Base-by-base conservation (phyloP, 2,888 invertebrate species). In the Perithous albicinctus region DNA sequence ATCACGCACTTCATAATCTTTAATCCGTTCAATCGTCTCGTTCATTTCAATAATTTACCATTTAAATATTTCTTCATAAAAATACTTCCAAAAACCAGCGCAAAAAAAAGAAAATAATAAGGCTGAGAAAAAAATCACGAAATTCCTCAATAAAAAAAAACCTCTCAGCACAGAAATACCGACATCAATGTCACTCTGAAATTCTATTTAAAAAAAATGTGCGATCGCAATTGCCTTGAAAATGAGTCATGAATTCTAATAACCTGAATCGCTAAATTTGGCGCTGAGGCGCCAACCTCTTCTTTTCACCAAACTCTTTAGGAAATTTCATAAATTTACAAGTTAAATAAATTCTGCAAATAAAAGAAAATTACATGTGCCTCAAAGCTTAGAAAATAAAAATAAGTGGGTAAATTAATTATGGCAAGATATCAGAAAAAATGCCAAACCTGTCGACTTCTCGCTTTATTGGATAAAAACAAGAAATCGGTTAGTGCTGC, bases 401-500 rank as follows among this genome's bases (percentile, higher is more conserved):
- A 38, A 7, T 6, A 0, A 12, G 38, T n/a, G 8, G 12, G 2
- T 1, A 51, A n/a, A 23, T 6, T 15, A 51, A 77, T 41, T 46
- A 88, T 85, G 86, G 84, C 82, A 41, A 85, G 83, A 78, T 79
- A 84, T 69, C 80, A 82, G 59, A 88, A 85, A 69, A 84, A 85
- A 23, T 84, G 84, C 20, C 56, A 67, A 35, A 73, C 83, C n/a
- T 78, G 86, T 64, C 77, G 73, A 29, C 29, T 87, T 67, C 74
- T 76, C 20, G 70, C 84, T 43, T 38, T 86, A 6, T 67, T 88
- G 8, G 84, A 86, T 1, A 86, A 70, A 67, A 86, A 85, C 67
- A 87, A 85, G 78, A 86, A 87, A 86, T 85, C 87, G 79, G 89
- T 89, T 54, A 89, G 87, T 82, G 26, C 23, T 18, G 46, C 69